Evolutionary conservation across 2,113 vertebrate species (phyloP).

Genomic region (Euleptes europaea): DNA sequence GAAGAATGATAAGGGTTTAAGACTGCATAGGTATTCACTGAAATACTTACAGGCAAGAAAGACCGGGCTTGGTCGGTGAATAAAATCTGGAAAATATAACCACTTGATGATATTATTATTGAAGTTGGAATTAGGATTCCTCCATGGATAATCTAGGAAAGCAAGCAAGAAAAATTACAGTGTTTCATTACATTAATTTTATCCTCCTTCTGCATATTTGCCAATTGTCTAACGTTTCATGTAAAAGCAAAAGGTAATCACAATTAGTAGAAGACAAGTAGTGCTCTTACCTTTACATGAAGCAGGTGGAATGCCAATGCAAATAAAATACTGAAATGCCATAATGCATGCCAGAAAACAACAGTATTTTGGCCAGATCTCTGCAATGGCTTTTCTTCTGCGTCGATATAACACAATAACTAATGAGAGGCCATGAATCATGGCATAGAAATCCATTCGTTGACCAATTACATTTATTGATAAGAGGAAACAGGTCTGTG

Average conservation of each 20-base stretch:
- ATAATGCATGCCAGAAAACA: conserved; percentile 93
- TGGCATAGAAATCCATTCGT: conserved; percentile 97
- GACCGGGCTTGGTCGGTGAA: conserved; percentile 82
- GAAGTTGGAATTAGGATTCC: conserved; percentile 81
- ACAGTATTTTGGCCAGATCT: conserved; percentile 98
- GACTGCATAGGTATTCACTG: neutral
- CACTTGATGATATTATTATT: conserved; percentile 96
- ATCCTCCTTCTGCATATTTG: neutral
- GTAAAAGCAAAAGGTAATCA: conserved; percentile 13
- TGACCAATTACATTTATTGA: conserved; percentile 95
- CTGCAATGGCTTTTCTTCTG: conserved; percentile 93
- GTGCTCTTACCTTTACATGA: conserved; percentile 80
- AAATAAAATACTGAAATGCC: conserved; percentile 93
- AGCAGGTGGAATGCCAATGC: conserved; percentile 95
- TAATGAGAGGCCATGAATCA: conserved; percentile 92
- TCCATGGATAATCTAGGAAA: conserved; percentile 93
- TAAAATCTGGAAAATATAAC: conserved; percentile 96
- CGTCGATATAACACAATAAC: conserved; percentile 90
- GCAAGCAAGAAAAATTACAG: conserved; percentile 30
- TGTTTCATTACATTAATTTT: conserved; percentile 24
- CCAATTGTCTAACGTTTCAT: neutral
- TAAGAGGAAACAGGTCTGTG: conserved; percentile 93
- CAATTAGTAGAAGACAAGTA: neutral
- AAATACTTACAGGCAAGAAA: conserved; percentile 93
- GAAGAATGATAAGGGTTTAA: neutral